Evolutionary conservation across 2,888 invertebrate genomes (phyloP), one percentile per base, ranked within the genome.

Genomic region (Dromius quadrimaculatus): DNA sequence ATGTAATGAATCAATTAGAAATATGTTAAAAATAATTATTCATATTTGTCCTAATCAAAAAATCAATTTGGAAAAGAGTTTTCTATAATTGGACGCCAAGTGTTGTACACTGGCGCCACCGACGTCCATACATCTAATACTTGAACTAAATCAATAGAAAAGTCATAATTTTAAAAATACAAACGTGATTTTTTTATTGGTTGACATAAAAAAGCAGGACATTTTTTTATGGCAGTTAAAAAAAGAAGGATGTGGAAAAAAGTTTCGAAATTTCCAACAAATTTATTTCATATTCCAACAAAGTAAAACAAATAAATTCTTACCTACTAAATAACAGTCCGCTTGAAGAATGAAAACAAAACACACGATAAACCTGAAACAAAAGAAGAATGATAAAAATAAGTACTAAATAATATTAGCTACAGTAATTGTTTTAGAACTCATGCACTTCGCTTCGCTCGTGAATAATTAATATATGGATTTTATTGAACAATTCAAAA

Each of bases 291-390:
- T 23, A 28, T 54, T 8, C 5, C 22, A 45, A 17, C 45, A 47
- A 47, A 54, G 28, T 13, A 6, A 54, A 54, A 28, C 9, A n/a
- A 6, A 23, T 54, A 9, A 28, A 13, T 23, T 23, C 50, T 50
- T 50, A 50, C 50, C 8, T 54, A 54, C 28, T 54, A 54, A 15
- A 11, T 28, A 54, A 54, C 50, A 28, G 28, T 54, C 50, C 50
- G 28, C 28, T 9, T 8, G 11, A 23, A 15, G 17, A 19, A 15
- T 17, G 17, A 19, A 15, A 43, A 43, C 43, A 15, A 15, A 28
- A 54, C 13, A 45, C 13, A 38, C 8, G 38, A 11, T 38, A 2
- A 15, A 41, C 4, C 50, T 47, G 47, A 54, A 54, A 54, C 13
- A 54, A 54, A 54, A 54, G 5, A 54, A 13, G 23, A 15, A 36